Evolutionary conservation across 64 coral and sea anemone species (phyloP), one percentile per base, ranked within the genome.

Genomic region (Trachythela sp.): DNA sequence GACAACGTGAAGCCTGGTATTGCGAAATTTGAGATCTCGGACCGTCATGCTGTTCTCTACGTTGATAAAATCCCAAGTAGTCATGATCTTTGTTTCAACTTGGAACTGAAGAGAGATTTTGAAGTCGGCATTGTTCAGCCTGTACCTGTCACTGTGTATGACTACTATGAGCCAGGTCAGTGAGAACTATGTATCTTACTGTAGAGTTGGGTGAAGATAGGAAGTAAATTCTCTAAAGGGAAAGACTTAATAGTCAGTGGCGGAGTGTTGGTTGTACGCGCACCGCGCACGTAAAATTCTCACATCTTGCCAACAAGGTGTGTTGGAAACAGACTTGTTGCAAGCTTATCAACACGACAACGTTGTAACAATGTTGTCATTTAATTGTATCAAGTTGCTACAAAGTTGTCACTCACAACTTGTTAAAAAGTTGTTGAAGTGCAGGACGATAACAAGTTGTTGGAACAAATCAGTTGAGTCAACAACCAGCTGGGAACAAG

Each of bases 91-190:
- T 80, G 75, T 36, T 39, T 80, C 37, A 39, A 39, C 37, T 30
- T 80, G 38, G 33, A 80, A 80, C 15, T 80, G 20, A 35, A 30
- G 38, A 35, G 75, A 80, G 75, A 80, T 36, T 80, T 80, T 80
- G 75, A 80, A 80, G 75, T 80, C 20, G 75, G 75, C 75, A 37
- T 80, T 1, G 33, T 80, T 37, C 75, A 80, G 33, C 37, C 75
- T 15, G 75, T 80, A 29, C 75, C 75, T 8, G 75, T 80, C 1
- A 80, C 37, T 2, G 75, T 80, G 1, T 80, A 80, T 30, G 75
- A 80, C 9, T 80, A 80, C 20, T 80, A 80, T 37, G 75, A 80
- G 11, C 75, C 75, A 30, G 75, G 75, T 80, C 37, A 35, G 75
- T 80, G 30, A 26, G 17, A 31, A 35, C 68, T 24, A 2, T 35